These are phyloP conservation scores for Tipula helvola DNA, from an alignment of 2,888 invertebrate genomes.

Conservation along the genomic window DNA sequence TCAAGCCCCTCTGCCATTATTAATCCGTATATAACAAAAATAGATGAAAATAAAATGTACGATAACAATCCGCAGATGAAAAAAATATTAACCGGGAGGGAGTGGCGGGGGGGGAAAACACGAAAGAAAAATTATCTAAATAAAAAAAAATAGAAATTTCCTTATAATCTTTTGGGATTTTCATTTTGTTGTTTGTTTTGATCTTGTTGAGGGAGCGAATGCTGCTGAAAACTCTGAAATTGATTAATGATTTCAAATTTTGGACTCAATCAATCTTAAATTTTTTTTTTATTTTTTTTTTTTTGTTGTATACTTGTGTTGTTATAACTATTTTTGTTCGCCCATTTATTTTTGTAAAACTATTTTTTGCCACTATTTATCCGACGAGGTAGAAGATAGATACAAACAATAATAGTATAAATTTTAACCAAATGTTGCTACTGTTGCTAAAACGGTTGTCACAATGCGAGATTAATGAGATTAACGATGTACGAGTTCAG, in stretches of 20 bases:
- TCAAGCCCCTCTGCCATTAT: not conserved
- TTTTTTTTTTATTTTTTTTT: too few species aligned
- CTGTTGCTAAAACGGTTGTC: not conserved
- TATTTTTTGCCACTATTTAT: not conserved
- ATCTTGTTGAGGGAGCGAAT: not conserved
- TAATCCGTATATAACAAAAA: not conserved
- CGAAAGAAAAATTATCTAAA: not conserved
- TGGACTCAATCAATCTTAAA: not conserved
- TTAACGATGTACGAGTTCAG: not conserved
- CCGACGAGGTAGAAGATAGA: not conserved
- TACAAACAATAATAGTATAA: not conserved
- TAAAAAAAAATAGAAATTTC: not conserved
- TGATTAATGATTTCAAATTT: conserved; percentile 4
- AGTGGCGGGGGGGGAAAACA: not conserved
- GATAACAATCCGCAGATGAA: not conserved
- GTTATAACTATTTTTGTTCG: not conserved
- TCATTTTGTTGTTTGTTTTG: not conserved
- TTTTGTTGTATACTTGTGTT: not conserved
- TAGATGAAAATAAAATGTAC: not conserved
- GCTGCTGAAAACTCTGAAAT: not conserved
- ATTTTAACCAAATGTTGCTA: not conserved
- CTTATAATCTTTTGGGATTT: not conserved
- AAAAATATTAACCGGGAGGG: not conserved
- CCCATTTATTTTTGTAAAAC: not conserved
- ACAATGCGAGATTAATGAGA: not conserved